These are phyloP conservation scores for Oryzias sinensis DNA, from an alignment of 2,797 vertebrate species.

Conservation along the genomic window DNA sequence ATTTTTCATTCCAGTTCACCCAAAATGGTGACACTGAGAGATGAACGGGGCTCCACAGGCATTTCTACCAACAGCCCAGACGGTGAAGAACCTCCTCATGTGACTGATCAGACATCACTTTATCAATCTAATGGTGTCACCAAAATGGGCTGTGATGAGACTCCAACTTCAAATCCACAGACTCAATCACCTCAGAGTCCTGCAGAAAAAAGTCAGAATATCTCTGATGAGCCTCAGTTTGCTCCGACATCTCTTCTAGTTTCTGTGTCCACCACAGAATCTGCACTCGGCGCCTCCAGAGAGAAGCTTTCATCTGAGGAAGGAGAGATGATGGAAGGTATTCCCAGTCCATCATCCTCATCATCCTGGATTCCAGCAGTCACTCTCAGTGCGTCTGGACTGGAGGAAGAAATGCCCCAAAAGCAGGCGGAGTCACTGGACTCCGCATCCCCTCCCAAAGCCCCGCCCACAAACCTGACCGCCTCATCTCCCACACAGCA, in stretches of 20 bases:
- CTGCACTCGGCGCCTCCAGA: conserved; percentile 6
- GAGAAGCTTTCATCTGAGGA: background rate
- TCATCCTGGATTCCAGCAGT: too few relatives aligned
- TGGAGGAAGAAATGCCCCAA: background rate
- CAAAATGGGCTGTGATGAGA: conserved; percentile 8
- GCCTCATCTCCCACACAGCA: conserved; percentile 7
- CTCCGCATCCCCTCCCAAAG: conserved; percentile 1
- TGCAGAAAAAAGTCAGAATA: conserved; percentile 23
- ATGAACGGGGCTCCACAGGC: conserved; percentile 4
- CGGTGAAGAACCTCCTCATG: background rate
- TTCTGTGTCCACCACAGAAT: conserved; percentile 13
- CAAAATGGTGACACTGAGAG: background rate
- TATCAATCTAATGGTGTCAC: background rate
- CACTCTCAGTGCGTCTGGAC: conserved; percentile 1
- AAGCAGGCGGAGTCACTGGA: conserved; percentile 4
- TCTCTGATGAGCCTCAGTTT: conserved; percentile 14
- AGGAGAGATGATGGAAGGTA: background rate
- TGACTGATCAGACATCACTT: conserved; percentile 3
- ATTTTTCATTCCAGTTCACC: conserved; percentile 5
- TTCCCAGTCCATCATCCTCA: background rate
- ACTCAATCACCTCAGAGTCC: conserved; percentile 19
- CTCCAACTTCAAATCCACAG: background rate
- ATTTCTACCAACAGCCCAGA: conserved; percentile 3
- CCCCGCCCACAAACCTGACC: conserved; percentile 1
- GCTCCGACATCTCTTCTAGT: conserved; percentile 4